Evolutionary conservation across 2,113 vertebrate species (phyloP), one percentile per base, ranked within the genome.

Genomic region (Rhombomys opimus): DNA sequence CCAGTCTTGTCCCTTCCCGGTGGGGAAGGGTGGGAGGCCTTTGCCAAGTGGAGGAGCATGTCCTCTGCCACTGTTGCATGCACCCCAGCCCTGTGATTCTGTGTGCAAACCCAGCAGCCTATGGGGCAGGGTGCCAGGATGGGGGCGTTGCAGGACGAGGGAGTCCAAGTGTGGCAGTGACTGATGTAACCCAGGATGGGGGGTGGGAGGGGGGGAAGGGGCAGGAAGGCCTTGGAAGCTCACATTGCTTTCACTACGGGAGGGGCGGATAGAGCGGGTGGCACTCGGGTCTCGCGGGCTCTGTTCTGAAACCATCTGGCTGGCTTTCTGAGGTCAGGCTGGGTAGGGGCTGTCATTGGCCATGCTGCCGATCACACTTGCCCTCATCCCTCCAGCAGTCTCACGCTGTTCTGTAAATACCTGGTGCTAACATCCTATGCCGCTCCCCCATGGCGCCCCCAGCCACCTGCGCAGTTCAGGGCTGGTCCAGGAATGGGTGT

Each of bases 381-480:
- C 95, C 96, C 93, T 0, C 5, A 63, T 70, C 77, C 88, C 95
- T 54, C 30, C 75, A n/a, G 87, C 14, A 7, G 25, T 90, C 93
- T 91, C 72, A 1, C 93, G 97, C 97, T 98, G 97, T 96, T 94
- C 72, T 98, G 97, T 98, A 96, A 82, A 97, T 96, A 98, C 95
- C 97, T 97, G 97, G 97, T 97, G 98, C 97, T 96, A 96, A 97
- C 63, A 30, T 50, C 96, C 96, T 90, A 9, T 13, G 93, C 94
- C 54, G 7, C 95, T 73, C 38, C 61, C 92, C 85, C 38, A 0
- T 3, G 54, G 50, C 0, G 7, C 87, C 5, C 87, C 81, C 25
- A 0, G 94, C 85, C 20, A 0, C 25, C 91, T 25, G 67, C 86
- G 70, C 87, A 75, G 54, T 30, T 38, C 54, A 7, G 54, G 84